A percentile compares a stretch with the other conserved stretches of the same genome.
Conservation (phyloP, 2,888 invertebrate genomes). For the Tolmerus cingulatus region DNA sequence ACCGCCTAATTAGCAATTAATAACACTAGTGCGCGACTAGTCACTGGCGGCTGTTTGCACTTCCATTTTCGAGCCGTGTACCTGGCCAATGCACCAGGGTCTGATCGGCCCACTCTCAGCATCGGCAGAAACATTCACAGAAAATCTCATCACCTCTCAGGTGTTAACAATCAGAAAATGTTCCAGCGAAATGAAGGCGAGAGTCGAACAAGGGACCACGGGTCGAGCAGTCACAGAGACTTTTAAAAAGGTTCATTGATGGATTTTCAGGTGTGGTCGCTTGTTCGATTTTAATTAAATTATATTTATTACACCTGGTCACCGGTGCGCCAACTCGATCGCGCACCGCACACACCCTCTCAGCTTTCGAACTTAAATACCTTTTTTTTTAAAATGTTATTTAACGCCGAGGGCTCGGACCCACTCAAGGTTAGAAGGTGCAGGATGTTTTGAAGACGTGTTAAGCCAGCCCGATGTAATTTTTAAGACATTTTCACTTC, state of each 20-base stretch:
- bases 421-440: background rate
- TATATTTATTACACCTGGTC: slow-evolving; percentile 40
- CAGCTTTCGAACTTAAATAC: background rate
- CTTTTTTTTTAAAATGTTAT: background rate
- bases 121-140: background rate
- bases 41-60: background rate
- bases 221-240: slow-evolving; percentile 1
- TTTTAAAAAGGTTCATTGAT: slow-evolving; percentile 31
- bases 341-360: background rate
- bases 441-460: background rate
- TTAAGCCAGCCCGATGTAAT: background rate
- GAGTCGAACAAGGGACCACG: background rate
- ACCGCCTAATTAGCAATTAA: slow-evolving; percentile 34
- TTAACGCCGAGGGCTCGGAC: background rate
- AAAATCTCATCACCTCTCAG: slow-evolving; percentile 14
- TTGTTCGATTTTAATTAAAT: slow-evolving; percentile 44
- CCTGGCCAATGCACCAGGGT: background rate
- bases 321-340: background rate
- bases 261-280: slow-evolving; percentile 39
- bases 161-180: slow-evolving; percentile 26
- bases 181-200: slow-evolving; percentile 19
- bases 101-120: background rate
- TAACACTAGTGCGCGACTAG: slow-evolving; percentile 12
- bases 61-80: background rate
- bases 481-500: background rate